These are phyloP conservation scores for Gopherus evgoodei DNA, from an alignment of 2,113 vertebrate species.

Conservation along the genomic window DNA sequence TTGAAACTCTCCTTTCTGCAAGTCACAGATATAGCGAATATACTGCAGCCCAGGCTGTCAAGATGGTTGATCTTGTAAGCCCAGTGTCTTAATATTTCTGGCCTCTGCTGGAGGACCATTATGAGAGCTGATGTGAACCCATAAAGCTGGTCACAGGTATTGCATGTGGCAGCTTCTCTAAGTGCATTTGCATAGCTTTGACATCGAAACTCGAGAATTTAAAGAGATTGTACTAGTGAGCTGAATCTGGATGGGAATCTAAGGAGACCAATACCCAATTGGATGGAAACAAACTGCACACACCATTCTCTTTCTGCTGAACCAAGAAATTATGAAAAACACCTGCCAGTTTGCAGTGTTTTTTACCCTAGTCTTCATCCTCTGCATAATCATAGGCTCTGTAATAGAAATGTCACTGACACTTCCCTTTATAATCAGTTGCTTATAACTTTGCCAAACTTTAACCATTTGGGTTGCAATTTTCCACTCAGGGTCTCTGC, in stretches of 20 bases:
- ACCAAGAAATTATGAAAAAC: not conserved
- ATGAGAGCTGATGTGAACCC: not conserved
- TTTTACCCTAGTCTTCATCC: not conserved
- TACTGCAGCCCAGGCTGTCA: not conserved
- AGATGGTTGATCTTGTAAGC: not conserved
- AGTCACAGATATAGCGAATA: not conserved
- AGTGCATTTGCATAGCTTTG: not conserved
- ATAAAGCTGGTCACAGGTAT: not conserved
- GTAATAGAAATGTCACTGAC: no score
- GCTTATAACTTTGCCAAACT: no score
- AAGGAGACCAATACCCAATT: no score
- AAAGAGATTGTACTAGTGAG: not conserved
- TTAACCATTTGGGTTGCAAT: no score
- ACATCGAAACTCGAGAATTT: not conserved
- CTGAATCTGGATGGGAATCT: no score
- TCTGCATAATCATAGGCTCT: not conserved
- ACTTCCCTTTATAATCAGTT: no score
- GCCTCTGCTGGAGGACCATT: not conserved
- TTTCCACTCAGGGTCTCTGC: not conserved
- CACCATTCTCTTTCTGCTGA: not conserved
- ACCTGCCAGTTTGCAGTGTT: not conserved
- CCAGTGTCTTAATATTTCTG: not conserved
- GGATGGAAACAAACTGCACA: not conserved
- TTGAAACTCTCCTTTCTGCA: not conserved
- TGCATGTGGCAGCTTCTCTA: not conserved